These are phyloP conservation scores for Laothoe populi DNA, from an alignment of 2,888 invertebrate species.

Conservation along the genomic window DNA sequence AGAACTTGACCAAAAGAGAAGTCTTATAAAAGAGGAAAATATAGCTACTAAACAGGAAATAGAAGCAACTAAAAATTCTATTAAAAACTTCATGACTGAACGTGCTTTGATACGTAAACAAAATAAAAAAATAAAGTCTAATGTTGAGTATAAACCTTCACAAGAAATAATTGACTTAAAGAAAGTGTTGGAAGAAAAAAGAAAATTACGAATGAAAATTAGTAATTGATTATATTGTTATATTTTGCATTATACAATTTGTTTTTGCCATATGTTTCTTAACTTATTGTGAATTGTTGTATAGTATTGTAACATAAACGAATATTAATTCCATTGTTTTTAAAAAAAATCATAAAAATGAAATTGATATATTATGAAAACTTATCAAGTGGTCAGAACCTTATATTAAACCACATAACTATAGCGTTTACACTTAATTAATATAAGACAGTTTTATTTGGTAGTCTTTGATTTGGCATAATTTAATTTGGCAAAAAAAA, in stretches of 20 bases:
- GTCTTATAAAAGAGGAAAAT: slow-evolving; percentile 72
- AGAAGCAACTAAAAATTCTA: slow-evolving; percentile 72
- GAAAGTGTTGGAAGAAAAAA: slow-evolving; percentile 77
- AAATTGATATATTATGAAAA: too few relatives aligned
- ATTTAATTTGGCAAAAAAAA: too few relatives aligned
- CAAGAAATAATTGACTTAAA: slow-evolving; percentile 78
- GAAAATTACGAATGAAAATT: slow-evolving; percentile 61
- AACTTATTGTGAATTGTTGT: not conserved
- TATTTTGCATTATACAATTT: slow-evolving; percentile 26
- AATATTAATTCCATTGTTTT: too few relatives aligned
- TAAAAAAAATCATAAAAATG: too few relatives aligned
- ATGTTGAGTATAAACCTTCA: slow-evolving; percentile 43
- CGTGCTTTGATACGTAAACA: slow-evolving; percentile 56
- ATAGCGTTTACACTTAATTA: too few relatives aligned
- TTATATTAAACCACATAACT: too few relatives aligned
- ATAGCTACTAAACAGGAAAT: slow-evolving; percentile 73
- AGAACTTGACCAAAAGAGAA: slow-evolving; percentile 79
- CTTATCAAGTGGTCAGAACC: too few relatives aligned
- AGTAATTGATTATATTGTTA: slow-evolving; percentile 33
- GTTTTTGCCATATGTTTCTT: too few relatives aligned
- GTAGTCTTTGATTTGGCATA: too few relatives aligned
- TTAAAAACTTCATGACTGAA: slow-evolving; percentile 67
- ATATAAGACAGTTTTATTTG: too few relatives aligned
- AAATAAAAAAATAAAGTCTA: slow-evolving; percentile 52
- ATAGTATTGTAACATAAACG: not conserved